phyloP scores from a whole-genome alignment of 1,140 invertebrate species.

The Trichomalopsis sarcophagae region DNA sequence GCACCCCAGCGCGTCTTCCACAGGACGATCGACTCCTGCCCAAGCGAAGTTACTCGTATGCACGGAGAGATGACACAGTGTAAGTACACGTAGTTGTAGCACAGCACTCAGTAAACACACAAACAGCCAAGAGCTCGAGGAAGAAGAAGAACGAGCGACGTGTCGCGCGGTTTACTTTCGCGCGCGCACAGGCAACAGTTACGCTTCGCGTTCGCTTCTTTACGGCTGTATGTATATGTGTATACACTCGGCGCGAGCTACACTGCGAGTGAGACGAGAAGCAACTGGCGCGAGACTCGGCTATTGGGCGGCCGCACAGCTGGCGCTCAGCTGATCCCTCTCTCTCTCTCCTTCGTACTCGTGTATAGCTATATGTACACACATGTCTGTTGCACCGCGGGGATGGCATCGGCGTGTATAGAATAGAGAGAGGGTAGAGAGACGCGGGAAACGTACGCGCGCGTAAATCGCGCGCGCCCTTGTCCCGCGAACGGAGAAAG shows the following conservation, averaged over 20 bases:
- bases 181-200: not conserved
- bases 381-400: not conserved
- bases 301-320: constrained; percentile 60
- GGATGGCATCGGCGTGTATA: not conserved
- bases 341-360: constrained; percentile 32
- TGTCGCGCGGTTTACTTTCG: constrained; percentile 9
- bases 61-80: too few species aligned
- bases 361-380: constrained; percentile 20
- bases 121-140: not conserved
- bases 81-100: too few species aligned
- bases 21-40: too few species aligned
- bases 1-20: not conserved
- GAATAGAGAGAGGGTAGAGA: not conserved
- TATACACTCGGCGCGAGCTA: not conserved
- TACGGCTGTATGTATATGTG: not conserved
- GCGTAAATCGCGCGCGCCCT: constrained; percentile 56
- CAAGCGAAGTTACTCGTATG: too few species aligned
- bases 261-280: not conserved
- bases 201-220: not conserved
- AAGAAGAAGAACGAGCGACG: not conserved
- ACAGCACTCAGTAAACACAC: not conserved
- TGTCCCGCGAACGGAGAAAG: constrained; percentile 16
- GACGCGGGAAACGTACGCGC: constrained; percentile 68
- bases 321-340: constrained; percentile 72
- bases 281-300: not conserved